Percentiles rank a stretch among this genome's conserved stretches.
Conservation (phyloP, 2,888 invertebrate species). For the Atrina japonica region DNA sequence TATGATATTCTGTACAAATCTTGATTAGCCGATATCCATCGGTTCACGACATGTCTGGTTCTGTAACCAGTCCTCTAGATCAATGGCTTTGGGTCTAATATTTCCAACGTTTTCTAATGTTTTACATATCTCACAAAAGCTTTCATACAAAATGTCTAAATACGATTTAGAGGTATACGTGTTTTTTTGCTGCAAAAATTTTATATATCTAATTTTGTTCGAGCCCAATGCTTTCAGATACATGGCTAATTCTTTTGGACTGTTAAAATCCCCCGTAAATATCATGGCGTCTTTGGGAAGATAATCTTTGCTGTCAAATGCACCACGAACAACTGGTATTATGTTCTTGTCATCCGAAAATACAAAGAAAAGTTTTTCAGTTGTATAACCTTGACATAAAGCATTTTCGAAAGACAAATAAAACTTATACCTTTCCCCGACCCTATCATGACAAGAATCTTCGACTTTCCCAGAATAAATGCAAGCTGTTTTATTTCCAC, state of each 20-base stretch:
- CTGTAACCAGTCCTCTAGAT: no score
- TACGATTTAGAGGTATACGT: no score
- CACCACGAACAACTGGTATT: constrained; percentile 24
- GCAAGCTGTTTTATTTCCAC: constrained; percentile 41
- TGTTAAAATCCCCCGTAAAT: constrained; percentile 11
- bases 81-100: no score
- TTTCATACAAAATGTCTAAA: no score
- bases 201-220: constrained; percentile 9
- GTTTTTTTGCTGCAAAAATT: no score
- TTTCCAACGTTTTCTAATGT: no score
- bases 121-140: no score
- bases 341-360: constrained; percentile 1
- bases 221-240: background rate
- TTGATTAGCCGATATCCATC: no score
- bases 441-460: constrained; percentile 4
- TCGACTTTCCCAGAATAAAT: background rate
- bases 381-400: constrained; percentile 18
- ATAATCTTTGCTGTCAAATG: constrained; percentile 1
- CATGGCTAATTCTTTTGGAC: constrained; percentile 18
- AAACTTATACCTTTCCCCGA: constrained; percentile 24
- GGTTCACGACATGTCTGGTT: no score
- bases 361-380: constrained; percentile 20
- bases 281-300: background rate
- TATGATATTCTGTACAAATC: no score
- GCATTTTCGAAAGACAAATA: constrained; percentile 37